A percentile compares a stretch with the other conserved stretches of the same genome.
Evolutionary conservation across 2,888 invertebrate genomes (phyloP).

Genomic region (Crossocerus cetratus): DNA sequence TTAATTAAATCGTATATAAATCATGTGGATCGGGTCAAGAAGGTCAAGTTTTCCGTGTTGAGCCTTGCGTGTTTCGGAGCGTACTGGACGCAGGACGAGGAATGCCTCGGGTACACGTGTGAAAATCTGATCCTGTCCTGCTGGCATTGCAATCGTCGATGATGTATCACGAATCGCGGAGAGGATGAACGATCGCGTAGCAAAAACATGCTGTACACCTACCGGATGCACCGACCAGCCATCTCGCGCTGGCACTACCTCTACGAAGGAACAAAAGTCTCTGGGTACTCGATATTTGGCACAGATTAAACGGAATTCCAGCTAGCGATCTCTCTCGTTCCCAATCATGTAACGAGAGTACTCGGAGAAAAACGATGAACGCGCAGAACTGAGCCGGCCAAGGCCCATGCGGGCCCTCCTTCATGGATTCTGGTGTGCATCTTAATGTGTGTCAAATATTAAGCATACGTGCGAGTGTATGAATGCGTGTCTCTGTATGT

Average conservation of each 20-base stretch:
- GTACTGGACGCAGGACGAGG: too few relatives aligned
- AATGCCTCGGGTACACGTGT: too few relatives aligned
- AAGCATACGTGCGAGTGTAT: slow-evolving; percentile 54
- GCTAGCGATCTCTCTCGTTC: slow-evolving; percentile 28
- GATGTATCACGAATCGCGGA: slow-evolving; percentile 10
- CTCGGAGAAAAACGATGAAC: slow-evolving; percentile 32
- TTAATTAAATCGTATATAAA: slow-evolving; percentile 4
- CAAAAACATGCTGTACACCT: slow-evolving; percentile 8
- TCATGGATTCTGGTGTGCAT: slow-evolving; percentile 21
- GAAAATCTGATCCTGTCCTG: too few relatives aligned
- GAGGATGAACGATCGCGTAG: slow-evolving; percentile 45
- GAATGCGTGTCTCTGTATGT: slow-evolving; percentile 8
- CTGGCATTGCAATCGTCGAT: neutral
- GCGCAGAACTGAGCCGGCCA: slow-evolving; percentile 16
- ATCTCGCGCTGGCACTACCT: slow-evolving; percentile 53
- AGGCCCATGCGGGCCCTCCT: slow-evolving; percentile 4
- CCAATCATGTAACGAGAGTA: slow-evolving; percentile 30
- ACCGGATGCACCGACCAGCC: slow-evolving; percentile 37
- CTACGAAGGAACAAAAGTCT: slow-evolving; percentile 74
- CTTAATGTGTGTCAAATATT: slow-evolving; percentile 67
- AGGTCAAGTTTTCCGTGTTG: neutral
- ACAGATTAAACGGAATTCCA: slow-evolving; percentile 73
- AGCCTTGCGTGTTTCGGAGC: neutral
- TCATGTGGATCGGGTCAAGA: neutral
- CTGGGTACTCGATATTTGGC: slow-evolving; percentile 75